Evolutionary conservation across 2,797 vertebrate genomes (phyloP), one percentile per base, ranked within the genome.

Genomic region (Cryptoprocta ferox): DNA sequence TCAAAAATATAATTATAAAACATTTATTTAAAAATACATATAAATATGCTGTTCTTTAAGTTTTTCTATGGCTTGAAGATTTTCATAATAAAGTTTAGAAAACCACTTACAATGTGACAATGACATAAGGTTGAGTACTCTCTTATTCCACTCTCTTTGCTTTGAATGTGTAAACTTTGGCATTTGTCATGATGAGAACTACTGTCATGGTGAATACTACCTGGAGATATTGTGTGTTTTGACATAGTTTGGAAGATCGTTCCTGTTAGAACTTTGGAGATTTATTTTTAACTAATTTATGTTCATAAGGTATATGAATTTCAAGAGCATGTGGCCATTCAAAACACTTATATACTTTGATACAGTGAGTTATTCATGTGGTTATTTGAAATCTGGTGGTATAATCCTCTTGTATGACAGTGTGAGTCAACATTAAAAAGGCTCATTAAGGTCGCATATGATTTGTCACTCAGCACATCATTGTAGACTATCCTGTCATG

Each of bases 381-480:
- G 50, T 76, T 88, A 78, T 94, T 96, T 96, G 89, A 91, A 89
- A 14, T 82, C 35, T 89, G 86, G 50, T 81, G 61, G 30, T 56
- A 15, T 92, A 93, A 93, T 91, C 76, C 24, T 89, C 59, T 96
- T 56, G 63, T 87, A 73, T 53, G 82, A 93, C 59, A 61, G 45
- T 70, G 21, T 97, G 80, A 97, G 83, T 94, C 73, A 93, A 91
- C 93, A 97, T 90, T 78, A 50, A 92, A 97, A 94, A 95, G 83
- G 10, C 24, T 83, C 37, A 76, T 94, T 94, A 96, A 75, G 32
- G 56, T 78, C 86, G 70, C 53, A n/a, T 87, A 71, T 30, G 35
- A 81, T 75, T 95, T 73, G 81, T 87, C 61, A 78, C 42, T 88
- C 68, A 65, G 30, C 53, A 28, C 5, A 6, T 87, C 50, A 59